These are phyloP conservation scores for Candoia aspera DNA, from an alignment of 2,113 vertebrate genomes.

Conservation along the genomic window DNA sequence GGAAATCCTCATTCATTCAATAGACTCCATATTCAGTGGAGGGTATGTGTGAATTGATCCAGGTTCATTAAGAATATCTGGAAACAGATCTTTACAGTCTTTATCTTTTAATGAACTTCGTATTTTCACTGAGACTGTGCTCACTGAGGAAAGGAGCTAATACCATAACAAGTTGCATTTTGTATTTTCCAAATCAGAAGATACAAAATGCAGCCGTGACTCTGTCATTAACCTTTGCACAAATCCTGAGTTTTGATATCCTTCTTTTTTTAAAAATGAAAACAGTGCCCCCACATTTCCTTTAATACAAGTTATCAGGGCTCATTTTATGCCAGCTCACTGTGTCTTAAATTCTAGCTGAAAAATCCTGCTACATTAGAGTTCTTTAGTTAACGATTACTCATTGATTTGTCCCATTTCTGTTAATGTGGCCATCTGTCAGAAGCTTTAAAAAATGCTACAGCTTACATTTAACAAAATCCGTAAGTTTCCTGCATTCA, in stretches of 20 bases:
- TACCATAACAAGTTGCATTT: not conserved
- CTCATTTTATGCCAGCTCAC: not conserved
- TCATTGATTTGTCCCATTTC: not conserved
- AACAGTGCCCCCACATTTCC: not conserved
- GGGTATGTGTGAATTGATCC: not conserved
- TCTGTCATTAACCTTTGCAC: not conserved
- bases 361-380: rapidly evolving
- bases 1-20: not conserved
- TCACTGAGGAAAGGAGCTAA: not conserved
- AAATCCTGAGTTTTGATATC: not conserved
- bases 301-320: not conserved
- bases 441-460: not conserved
- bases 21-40: not conserved
- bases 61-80: not conserved
- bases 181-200: not conserved
- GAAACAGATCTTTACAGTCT: not conserved
- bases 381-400: not conserved
- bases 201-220: rapidly evolving
- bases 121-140: not conserved
- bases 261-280: not conserved
- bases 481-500: not conserved
- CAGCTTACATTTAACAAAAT: not conserved
- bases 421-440: not conserved
- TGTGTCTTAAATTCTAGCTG: not conserved
- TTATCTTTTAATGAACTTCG: not conserved